These are phyloP conservation scores for Syngnathus typhle DNA, from an alignment of 2,113 vertebrate genomes.

Conservation along the genomic window DNA sequence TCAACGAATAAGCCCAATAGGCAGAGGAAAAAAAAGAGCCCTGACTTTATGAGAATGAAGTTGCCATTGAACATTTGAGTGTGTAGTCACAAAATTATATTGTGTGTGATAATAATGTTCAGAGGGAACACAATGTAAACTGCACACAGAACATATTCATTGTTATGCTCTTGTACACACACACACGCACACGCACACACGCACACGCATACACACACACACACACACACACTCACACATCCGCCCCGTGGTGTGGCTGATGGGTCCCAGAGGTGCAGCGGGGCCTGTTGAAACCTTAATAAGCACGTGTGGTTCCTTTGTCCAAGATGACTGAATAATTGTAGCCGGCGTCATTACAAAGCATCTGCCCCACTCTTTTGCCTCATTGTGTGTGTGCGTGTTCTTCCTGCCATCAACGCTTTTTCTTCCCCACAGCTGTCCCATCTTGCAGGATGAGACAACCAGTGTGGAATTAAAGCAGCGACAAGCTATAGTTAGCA, in stretches of 20 bases:
- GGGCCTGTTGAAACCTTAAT: neutral
- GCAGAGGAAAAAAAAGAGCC: neutral
- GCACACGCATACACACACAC: neutral
- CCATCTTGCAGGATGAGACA: constrained; percentile 26
- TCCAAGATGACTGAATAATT: neutral
- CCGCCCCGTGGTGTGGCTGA: neutral
- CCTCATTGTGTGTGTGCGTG: constrained; percentile 9
- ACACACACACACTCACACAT: too few relatives aligned
- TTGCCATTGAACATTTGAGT: neutral
- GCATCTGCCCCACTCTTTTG: neutral
- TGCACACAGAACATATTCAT: neutral
- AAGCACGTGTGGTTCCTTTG: neutral
- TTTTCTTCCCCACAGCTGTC: constrained; percentile 22
- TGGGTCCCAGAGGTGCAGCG: neutral
- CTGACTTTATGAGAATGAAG: neutral
- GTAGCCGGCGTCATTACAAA: constrained; percentile 1
- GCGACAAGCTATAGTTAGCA: constrained; percentile 19
- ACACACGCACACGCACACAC: neutral
- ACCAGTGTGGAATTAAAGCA: constrained; percentile 37
- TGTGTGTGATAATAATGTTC: neutral
- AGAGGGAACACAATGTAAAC: neutral
- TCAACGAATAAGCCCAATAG: neutral
- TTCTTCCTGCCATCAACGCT: constrained; percentile 28
- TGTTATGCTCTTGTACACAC: neutral
- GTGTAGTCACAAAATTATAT: neutral